Conservation (phyloP, 2,113 vertebrate species). For the Hydrolagus affinis region DNA sequence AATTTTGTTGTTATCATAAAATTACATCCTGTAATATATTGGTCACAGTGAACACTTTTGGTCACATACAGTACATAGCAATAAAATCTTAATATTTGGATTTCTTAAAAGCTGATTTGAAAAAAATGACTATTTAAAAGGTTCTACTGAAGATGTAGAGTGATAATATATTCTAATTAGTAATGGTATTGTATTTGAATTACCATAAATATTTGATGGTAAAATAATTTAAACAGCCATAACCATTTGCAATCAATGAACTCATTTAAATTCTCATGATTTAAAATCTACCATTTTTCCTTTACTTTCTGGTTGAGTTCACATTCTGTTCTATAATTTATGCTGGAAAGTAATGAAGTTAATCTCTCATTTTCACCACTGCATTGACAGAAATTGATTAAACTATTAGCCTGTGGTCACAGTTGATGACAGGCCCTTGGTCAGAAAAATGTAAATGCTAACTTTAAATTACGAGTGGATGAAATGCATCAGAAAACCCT, state of each 20-base stretch:
- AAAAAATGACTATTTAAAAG: not conserved
- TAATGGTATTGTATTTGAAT: not conserved
- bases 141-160: not conserved
- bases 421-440: not conserved
- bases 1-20: no score
- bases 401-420: not conserved
- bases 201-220: not conserved
- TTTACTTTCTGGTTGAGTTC: constrained; percentile 1
- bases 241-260: not conserved
- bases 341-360: not conserved
- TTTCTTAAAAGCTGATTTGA: not conserved
- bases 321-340: not conserved
- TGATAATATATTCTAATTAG: not conserved
- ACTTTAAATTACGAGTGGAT: not conserved
- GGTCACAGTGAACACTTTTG: no score
- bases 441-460: not conserved
- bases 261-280: not conserved
- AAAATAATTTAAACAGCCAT: not conserved
- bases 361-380: not conserved
- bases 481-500: not conserved
- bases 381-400: not conserved
- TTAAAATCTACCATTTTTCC: not conserved
- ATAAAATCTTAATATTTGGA: not conserved
- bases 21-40: no score
- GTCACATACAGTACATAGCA: not conserved